Base-by-base conservation (phyloP, 2,113 vertebrate species). In the Hiodon alosoides region DNA sequence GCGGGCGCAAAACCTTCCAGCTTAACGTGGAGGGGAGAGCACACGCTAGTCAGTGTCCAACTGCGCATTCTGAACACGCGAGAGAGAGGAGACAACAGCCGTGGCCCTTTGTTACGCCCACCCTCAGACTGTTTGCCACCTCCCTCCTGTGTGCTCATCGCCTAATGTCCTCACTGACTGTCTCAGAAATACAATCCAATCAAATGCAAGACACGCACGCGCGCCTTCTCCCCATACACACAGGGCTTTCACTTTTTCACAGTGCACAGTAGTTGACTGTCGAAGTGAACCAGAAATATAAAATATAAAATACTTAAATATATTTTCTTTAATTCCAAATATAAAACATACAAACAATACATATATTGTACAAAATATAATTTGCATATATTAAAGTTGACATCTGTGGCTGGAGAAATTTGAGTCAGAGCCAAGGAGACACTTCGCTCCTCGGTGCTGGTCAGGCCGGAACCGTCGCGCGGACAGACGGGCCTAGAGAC, bases 11-110 rank as follows among this genome's bases (percentile, higher is more conserved):
- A 86, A 84, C 83, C 84, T 65, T 77, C 78, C 84, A 3, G 77
- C 82, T 85, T 84, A 81, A 86, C 85, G 85, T 81, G 80, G 80
- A 84, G 80, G 76, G 68, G 67, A 79, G 78, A 79, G 67, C 75
- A 81, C 67, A 83, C 81, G 82, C 16, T 70, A 77, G 69, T 73
- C 70, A 75, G 74, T 77, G 82, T 81, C 80, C 83, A 81, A 73
- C 31, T 76, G 67, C 70, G 52, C 48, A 10, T 31, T 46, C 54
- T 31, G 31, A 31, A 16, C 16, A 67, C 31, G 13, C 10, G 78
- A 84, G 78, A 81, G 77, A 58, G 82, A 4, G 4, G 6, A 31
- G 58, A 17, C 47, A 5, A 7, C 11, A 14, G 31, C 31, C 31
- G 31, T 31, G 31, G 46, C 64, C 46, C 31, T 9, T 31, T 64